phyloP scores from a whole-genome alignment of 2,113 vertebrate species.

The Parus major region DNA sequence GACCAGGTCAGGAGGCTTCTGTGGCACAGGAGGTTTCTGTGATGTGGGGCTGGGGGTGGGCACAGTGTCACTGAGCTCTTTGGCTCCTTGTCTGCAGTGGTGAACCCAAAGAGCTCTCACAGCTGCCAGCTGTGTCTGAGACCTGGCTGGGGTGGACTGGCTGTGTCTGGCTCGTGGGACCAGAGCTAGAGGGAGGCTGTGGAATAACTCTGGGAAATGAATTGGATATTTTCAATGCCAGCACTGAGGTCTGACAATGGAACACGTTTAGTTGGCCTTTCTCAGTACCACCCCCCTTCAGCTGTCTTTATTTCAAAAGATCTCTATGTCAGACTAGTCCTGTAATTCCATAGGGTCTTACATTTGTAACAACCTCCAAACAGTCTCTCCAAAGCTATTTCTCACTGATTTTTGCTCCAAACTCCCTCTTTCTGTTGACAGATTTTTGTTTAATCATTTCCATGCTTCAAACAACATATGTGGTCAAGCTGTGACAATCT shows the following conservation, averaged over 20 bases:
- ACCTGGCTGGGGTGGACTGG: not conserved
- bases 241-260: not conserved
- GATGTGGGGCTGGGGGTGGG: not conserved
- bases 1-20: not conserved
- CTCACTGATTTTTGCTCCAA: not conserved
- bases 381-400: not conserved
- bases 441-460: not conserved
- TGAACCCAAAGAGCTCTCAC: not conserved
- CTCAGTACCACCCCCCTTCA: not conserved
- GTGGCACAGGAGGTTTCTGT: not conserved
- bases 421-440: not conserved
- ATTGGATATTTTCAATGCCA: not conserved
- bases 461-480: not conserved
- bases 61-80: not conserved
- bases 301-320: not conserved
- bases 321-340: not conserved
- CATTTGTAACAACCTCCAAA: not conserved
- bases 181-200: not conserved
- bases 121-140: not conserved
- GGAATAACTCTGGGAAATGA: not conserved
- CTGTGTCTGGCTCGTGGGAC: not conserved
- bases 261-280: not conserved
- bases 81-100: not conserved
- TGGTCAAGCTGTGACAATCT: constrained; percentile 15
- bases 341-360: not conserved